Evolutionary conservation across 1,140 invertebrate species (phyloP), one percentile per base, ranked within the genome.

Genomic region (Samia ricini): DNA sequence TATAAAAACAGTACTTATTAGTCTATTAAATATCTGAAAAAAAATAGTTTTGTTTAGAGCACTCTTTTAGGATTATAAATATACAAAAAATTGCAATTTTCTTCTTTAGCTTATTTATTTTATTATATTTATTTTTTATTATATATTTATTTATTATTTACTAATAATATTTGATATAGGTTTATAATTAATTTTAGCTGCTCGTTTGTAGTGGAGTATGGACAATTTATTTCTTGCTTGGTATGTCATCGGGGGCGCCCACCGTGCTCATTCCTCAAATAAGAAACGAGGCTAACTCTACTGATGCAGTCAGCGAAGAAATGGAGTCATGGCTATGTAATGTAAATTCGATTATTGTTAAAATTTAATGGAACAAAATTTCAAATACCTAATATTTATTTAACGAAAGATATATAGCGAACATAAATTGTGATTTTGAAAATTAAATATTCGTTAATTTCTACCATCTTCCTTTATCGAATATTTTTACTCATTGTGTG

Each of bases 281-380:
- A 63, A 66, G 64, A 33, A 60, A 22, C 5, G 67, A 72, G 29
- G 50, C 56, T n/a, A 74, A 72, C 52, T 74, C 69, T 0, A 72
- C 69, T 2, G 64, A 62, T 7, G 57, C 56, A 1, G 56, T 69
- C 49, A 69, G 56, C 22, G 60, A 66, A 20, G 66, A 71, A 55
- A 71, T 69, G 66, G 69, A 62, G 19, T 69, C 72, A 21, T 74
- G 72, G 72, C 56, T 74, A 21, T 60, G 72, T 74, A 56, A 70
- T 24, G 58, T 62, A 50, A 33, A 50, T 52, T 54, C 15, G 51
- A 15, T 21, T 48, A 62, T 36, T 59, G n/a, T 15, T 22, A 33
- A 56, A 56, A 33, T 12, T 7, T 6, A 19, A 26, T n/a, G 6
- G 18, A 56, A n/a, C 1, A 51, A 23, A 23, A 21, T 10, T 23